Evolutionary conservation across 2,888 invertebrate species (phyloP).

Genomic region (Sesia apiformis): DNA sequence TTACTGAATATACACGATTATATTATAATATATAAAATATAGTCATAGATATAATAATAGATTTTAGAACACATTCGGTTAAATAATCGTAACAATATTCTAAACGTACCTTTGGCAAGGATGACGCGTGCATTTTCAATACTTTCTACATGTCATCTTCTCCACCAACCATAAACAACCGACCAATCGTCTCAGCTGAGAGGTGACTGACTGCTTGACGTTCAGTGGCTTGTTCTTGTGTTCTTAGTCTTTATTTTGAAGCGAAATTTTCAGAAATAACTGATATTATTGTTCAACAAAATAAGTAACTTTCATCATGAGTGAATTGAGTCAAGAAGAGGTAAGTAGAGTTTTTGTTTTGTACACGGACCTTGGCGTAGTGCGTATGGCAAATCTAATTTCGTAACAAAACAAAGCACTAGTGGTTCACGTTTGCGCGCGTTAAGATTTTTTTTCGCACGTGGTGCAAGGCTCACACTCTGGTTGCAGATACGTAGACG

Average conservation of each 20-base stretch:
- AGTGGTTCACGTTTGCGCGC: constrained; percentile 40
- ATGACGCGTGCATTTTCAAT: constrained; percentile 73
- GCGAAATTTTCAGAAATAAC: neutral
- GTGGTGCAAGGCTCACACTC: constrained; percentile 30
- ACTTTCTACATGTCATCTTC: constrained; percentile 59
- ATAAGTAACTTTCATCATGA: constrained; percentile 68
- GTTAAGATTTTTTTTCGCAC: constrained; percentile 32
- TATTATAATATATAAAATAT: too few relatives aligned
- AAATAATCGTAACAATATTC: neutral
- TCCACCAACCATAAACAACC: constrained; percentile 57
- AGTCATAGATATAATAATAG: too few relatives aligned
- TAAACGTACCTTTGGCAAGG: constrained; percentile 19
- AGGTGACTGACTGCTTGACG: constrained; percentile 68
- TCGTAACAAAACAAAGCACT: constrained; percentile 74
- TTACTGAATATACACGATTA: too few relatives aligned
- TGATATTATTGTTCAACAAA: neutral
- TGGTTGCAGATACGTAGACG: constrained; percentile 82
- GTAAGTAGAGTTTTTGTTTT: constrained; percentile 74
- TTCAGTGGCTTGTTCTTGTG: constrained; percentile 55
- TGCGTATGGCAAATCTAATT: constrained; percentile 69
- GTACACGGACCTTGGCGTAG: constrained; percentile 55
- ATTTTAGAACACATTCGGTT: too few relatives aligned
- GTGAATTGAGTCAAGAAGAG: constrained; percentile 92
- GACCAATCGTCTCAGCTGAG: constrained; percentile 23
- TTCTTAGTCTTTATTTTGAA: constrained; percentile 28